These are phyloP conservation scores for Rhabdornis inornatus DNA, from an alignment of 2,113 vertebrate species.

Conservation along the genomic window DNA sequence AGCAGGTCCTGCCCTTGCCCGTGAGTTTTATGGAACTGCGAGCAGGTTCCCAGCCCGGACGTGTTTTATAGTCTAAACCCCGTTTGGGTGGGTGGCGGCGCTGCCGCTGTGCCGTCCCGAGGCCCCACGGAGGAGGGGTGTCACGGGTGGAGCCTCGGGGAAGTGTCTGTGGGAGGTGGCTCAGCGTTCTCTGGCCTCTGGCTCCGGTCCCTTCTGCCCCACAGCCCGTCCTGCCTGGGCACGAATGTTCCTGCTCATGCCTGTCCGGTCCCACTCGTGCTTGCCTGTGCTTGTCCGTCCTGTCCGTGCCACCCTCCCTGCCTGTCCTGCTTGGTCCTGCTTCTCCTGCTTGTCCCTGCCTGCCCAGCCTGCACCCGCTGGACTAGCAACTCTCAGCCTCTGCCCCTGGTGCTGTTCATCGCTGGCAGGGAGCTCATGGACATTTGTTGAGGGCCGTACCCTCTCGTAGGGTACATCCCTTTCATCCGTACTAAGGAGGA, in stretches of 20 bases:
- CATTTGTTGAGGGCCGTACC: not conserved
- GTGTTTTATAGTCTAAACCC: slow-evolving; percentile 1
- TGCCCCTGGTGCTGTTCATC: not conserved
- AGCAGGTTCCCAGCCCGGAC: slow-evolving; percentile 17
- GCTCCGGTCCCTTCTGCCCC: fast-evolving
- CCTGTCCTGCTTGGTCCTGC: too few species aligned
- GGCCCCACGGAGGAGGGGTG: fast-evolving
- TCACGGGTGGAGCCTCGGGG: not conserved
- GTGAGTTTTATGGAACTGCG: slow-evolving; percentile 33
- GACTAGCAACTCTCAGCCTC: not conserved
- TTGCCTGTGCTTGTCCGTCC: not conserved
- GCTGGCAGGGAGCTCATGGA: not conserved
- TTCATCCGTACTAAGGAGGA: not conserved
- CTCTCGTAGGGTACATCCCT: fast-evolving
- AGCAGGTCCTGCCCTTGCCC: not conserved
- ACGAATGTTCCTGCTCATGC: not conserved
- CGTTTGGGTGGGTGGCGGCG: not conserved
- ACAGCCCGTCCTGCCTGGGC: not conserved
- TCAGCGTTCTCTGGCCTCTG: not conserved
- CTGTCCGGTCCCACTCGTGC: not conserved
- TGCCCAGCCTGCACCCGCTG: fast-evolving
- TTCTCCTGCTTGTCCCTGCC: not conserved
- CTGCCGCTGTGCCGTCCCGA: not conserved
- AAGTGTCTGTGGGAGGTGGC: fast-evolving
- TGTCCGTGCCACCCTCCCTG: too few species aligned